These are phyloP conservation scores for Ganaspis brasiliensis DNA, from an alignment of 2,888 invertebrate genomes.

Conservation along the genomic window DNA sequence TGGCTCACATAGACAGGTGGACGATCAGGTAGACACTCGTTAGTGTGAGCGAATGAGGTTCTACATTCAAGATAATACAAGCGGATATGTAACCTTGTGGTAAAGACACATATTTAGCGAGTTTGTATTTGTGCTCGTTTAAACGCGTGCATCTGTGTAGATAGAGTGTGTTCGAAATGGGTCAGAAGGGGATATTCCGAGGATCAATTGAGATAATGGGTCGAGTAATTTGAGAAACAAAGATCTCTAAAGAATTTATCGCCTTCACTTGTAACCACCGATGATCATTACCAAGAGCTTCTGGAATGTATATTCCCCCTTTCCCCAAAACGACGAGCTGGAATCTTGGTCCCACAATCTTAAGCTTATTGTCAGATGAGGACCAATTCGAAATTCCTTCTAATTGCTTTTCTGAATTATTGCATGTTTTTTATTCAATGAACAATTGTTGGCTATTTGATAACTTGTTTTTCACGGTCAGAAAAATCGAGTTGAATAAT, in stretches of 20 bases:
- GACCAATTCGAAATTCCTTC: neutral
- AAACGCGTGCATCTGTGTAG: slow-evolving; percentile 21
- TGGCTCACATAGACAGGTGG: slow-evolving; percentile 53
- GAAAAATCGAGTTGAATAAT: no score
- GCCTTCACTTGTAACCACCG: slow-evolving; percentile 18
- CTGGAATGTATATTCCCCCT: slow-evolving; percentile 31
- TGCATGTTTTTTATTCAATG: neutral
- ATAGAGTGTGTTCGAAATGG: slow-evolving; percentile 62
- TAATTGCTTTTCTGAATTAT: slow-evolving; percentile 8
- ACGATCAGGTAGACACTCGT: slow-evolving; percentile 46
- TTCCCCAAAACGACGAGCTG: neutral
- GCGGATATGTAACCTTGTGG: slow-evolving; percentile 19
- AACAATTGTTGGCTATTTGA: no score
- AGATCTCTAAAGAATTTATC: slow-evolving; percentile 45
- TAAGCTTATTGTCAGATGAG: slow-evolving; percentile 2
- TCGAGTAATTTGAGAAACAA: slow-evolving; percentile 60
- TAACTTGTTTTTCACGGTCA: no score
- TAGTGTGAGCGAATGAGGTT: slow-evolving; percentile 36
- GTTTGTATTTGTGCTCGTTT: slow-evolving; percentile 9
- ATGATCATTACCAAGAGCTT: slow-evolving; percentile 36
- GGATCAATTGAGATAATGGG: slow-evolving; percentile 69
- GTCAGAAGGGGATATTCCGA: slow-evolving; percentile 60
- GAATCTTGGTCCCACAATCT: slow-evolving; percentile 3
- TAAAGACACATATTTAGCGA: slow-evolving; percentile 7
- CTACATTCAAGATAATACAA: slow-evolving; percentile 36